These are phyloP conservation scores for Parazoanthus darwini DNA, from an alignment of 92 coral and sea anemone species.

Conservation along the genomic window DNA sequence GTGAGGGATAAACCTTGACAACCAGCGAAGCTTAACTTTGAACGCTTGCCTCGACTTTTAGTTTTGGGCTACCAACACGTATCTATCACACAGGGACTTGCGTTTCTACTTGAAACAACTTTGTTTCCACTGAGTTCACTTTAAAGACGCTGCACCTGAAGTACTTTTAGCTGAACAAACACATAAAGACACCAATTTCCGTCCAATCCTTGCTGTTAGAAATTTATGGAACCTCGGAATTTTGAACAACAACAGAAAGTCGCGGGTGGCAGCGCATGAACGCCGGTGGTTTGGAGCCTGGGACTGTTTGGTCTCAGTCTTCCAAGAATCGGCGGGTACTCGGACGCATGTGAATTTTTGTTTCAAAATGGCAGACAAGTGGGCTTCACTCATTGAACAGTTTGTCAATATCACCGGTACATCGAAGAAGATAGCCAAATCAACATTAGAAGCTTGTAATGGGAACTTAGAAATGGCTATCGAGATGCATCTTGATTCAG, in stretches of 20 bases:
- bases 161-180: background rate
- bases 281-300: slow-evolving; percentile 32
- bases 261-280: slow-evolving; percentile 5
- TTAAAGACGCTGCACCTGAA: background rate
- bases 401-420: slow-evolving; percentile 94
- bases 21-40: slow-evolving; percentile 3
- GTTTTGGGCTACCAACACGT: background rate
- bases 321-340: slow-evolving; percentile 34
- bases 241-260: slow-evolving; percentile 15
- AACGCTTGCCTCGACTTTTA: background rate
- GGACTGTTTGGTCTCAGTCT: slow-evolving; percentile 30
- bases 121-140: background rate
- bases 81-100: background rate
- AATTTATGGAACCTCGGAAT: slow-evolving; percentile 16
- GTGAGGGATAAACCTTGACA: background rate
- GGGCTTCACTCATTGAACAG: slow-evolving; percentile 77
- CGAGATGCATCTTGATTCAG: slow-evolving; percentile 96
- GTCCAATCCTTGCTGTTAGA: background rate
- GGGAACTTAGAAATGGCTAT: slow-evolving; percentile 99
- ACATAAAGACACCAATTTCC: background rate
- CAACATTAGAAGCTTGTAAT: slow-evolving; percentile 86
- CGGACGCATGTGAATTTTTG: slow-evolving; percentile 38
- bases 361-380: slow-evolving; percentile 87
- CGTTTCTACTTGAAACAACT: background rate
- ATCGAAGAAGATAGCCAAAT: slow-evolving; percentile 69